Percentiles rank a stretch among this genome's conserved stretches.
Evolutionary conservation across 2,797 vertebrate species (phyloP).

Genomic region (Acanthurus leucopareius): DNA sequence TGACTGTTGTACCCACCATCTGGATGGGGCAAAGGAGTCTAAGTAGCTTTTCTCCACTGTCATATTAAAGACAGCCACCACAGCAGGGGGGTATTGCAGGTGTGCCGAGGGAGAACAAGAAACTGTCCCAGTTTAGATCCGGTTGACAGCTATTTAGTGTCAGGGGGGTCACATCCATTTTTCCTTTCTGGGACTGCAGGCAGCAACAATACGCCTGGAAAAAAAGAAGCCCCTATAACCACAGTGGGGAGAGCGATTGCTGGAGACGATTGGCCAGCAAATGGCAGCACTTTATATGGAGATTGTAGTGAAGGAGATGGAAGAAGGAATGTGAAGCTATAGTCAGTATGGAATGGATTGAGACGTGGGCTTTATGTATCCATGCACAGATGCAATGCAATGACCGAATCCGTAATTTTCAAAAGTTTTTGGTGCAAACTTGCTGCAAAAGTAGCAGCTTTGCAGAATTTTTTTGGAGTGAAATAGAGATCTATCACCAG

Average conservation of each 20-base stretch:
- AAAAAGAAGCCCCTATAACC: conserved; percentile 25
- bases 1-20: conserved; percentile 76
- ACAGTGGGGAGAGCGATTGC: conserved; percentile 48
- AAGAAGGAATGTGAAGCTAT: conserved; percentile 32
- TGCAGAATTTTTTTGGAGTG: not conserved
- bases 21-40: conserved; percentile 73
- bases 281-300: conserved; percentile 70
- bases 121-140: conserved; percentile 78
- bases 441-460: not conserved
- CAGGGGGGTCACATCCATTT: conserved; percentile 72
- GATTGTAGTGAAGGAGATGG: conserved; percentile 51
- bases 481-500: not conserved
- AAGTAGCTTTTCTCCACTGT: conserved; percentile 67
- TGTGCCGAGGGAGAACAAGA: conserved; percentile 68
- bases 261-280: conserved; percentile 50
- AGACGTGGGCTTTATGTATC: conserved; percentile 11
- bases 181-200: conserved; percentile 54
- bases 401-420: conserved; percentile 7
- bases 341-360: conserved; percentile 27
- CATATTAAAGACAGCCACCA: conserved; percentile 69
- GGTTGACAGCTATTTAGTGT: conserved; percentile 80
- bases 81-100: conserved; percentile 70
- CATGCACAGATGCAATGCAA: conserved; percentile 15
- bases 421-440: not conserved
- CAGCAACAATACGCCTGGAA: conserved; percentile 46